phyloP scores from a whole-genome alignment of 2,888 invertebrate species.

The Leptopilina myrica region DNA sequence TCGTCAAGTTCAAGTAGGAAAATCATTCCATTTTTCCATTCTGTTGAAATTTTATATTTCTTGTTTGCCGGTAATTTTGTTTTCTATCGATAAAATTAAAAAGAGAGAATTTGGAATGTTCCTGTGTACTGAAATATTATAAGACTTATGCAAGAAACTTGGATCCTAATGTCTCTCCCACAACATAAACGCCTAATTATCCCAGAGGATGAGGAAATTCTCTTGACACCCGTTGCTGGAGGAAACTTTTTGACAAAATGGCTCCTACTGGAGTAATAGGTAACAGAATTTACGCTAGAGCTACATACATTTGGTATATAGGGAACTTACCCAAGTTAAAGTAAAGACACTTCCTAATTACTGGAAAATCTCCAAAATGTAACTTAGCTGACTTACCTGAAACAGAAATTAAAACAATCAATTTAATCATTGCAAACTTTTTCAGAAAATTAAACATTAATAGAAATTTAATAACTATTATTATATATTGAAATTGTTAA shows the following conservation, averaged over 20 bases:
- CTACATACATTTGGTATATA: slow-evolving; percentile 46
- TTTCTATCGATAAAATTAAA: no score
- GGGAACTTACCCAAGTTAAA: slow-evolving; percentile 50
- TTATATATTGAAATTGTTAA: no score
- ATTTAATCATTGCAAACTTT: no score
- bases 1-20: background rate
- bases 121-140: background rate
- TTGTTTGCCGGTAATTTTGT: no score
- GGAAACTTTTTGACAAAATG: slow-evolving; percentile 34
- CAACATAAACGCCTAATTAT: background rate
- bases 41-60: no score
- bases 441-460: no score
- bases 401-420: background rate
- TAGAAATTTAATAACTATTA: no score
- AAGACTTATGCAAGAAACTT: background rate
- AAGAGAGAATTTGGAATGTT: background rate
- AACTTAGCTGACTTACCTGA: background rate
- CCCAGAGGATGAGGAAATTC: slow-evolving; percentile 23
- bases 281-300: slow-evolving; percentile 54
- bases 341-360: slow-evolving; percentile 38
- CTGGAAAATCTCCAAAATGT: background rate
- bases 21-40: background rate
- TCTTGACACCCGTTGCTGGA: slow-evolving; percentile 25
- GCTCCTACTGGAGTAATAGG: slow-evolving; percentile 49
- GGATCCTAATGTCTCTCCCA: slow-evolving; percentile 12